These are phyloP conservation scores for Cyanoderma ruficeps DNA, from an alignment of 2,113 vertebrate species.

Conservation along the genomic window DNA sequence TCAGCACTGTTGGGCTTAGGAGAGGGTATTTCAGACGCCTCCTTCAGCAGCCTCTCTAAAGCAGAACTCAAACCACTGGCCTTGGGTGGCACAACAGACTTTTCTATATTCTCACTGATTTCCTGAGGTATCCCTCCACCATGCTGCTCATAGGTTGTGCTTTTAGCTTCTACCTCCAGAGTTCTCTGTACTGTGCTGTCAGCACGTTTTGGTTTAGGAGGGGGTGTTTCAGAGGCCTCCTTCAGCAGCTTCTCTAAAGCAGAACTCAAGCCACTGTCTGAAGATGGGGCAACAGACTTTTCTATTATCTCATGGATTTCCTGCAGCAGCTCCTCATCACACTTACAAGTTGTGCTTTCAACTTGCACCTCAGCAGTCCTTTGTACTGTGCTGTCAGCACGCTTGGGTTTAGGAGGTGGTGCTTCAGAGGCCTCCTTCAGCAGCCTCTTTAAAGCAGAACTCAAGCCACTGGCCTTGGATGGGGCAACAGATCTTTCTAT, in stretches of 20 bases:
- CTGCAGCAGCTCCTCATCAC: neutral
- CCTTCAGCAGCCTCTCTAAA: neutral
- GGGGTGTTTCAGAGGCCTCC: neutral
- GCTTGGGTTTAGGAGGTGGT: neutral
- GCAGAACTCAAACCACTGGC: neutral
- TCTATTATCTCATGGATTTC: slow-evolving; percentile 25
- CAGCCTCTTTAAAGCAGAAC: neutral
- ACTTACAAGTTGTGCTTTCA: accelerated
- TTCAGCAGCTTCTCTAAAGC: slow-evolving; percentile 3
- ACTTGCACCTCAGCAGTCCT: neutral
- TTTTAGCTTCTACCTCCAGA: neutral
- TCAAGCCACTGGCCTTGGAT: neutral
- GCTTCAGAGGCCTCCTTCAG: neutral
- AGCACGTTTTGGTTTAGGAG: neutral
- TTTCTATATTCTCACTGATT: slow-evolving; percentile 13
- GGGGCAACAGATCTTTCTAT: neutral
- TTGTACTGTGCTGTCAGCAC: accelerated
- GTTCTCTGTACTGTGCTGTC: accelerated
- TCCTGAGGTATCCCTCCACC: neutral
- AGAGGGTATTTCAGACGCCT: neutral
- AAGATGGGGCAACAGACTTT: neutral
- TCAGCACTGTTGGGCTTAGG: accelerated
- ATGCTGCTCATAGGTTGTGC: accelerated
- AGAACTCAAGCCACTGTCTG: neutral
- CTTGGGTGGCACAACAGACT: neutral